Conservation (phyloP, 2,797 vertebrate species). For the Sphenodon punctatus region DNA sequence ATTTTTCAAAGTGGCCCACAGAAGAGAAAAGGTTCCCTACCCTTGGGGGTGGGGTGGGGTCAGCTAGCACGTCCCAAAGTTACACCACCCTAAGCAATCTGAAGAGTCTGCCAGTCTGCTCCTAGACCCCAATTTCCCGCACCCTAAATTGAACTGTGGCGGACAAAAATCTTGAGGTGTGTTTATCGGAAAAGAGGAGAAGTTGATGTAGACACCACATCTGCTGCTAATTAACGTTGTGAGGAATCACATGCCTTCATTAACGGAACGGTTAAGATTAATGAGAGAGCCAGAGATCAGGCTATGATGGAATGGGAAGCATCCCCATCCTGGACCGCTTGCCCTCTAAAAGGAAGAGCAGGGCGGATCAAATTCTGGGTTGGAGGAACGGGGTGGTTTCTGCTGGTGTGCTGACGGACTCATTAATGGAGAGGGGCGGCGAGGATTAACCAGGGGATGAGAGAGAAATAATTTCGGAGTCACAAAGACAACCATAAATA, state of each 20-base stretch:
- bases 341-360: background rate
- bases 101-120: slow-evolving; percentile 25
- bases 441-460: fast-evolving
- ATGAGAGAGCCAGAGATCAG: slow-evolving; percentile 41
- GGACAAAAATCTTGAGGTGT: slow-evolving; percentile 57
- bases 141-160: slow-evolving; percentile 57
- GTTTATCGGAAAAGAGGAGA: slow-evolving; percentile 66
- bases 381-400: background rate
- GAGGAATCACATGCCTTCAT: slow-evolving; percentile 71
- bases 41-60: too few relatives aligned
- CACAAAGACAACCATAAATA: background rate
- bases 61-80: too few relatives aligned
- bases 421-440: background rate
- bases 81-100: too few relatives aligned
- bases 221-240: slow-evolving; percentile 70
- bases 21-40: too few relatives aligned
- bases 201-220: slow-evolving; percentile 65
- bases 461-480: background rate
- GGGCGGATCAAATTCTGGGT: background rate
- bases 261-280: slow-evolving; percentile 67
- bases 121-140: slow-evolving; percentile 28
- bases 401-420: fast-evolving
- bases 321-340: too few relatives aligned
- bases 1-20: too few relatives aligned
- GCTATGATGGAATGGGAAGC: slow-evolving; percentile 35